Conservation (phyloP, 2,888 invertebrate species). For the Tortricodes alternella region DNA sequence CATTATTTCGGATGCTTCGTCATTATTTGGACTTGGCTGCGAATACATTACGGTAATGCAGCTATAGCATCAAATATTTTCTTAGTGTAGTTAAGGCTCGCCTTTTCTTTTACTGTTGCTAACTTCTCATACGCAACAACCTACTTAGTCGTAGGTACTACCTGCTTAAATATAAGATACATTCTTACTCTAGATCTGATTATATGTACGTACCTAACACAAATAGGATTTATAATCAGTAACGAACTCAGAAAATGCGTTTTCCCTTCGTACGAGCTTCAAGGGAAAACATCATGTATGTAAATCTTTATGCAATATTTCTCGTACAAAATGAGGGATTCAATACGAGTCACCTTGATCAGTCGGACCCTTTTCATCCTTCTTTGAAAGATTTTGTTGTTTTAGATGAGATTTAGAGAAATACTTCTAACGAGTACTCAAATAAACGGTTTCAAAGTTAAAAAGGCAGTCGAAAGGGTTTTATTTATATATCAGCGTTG, state of each 20-base stretch:
- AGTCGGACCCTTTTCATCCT: slow-evolving; percentile 10
- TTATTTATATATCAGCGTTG: too few relatives aligned
- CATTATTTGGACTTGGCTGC: too few relatives aligned
- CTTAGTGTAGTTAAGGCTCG: too few relatives aligned
- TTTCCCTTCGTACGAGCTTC: slow-evolving; percentile 1
- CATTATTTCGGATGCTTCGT: too few relatives aligned
- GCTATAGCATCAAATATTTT: too few relatives aligned
- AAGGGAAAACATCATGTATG: slow-evolving; percentile 7
- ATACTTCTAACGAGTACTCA: background rate
- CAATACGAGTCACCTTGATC: slow-evolving; percentile 6
- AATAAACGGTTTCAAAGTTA: background rate
- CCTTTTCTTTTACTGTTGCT: too few relatives aligned
- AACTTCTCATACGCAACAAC: too few relatives aligned
- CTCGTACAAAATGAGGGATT: slow-evolving; percentile 5
- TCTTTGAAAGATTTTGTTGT: slow-evolving; percentile 20
- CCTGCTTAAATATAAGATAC: too few relatives aligned
- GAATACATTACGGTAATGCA: too few relatives aligned
- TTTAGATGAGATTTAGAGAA: slow-evolving; percentile 12
- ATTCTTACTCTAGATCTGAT: too few relatives aligned
- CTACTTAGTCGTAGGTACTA: too few relatives aligned
- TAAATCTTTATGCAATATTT: slow-evolving; percentile 6
- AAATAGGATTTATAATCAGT: slow-evolving; percentile 2
- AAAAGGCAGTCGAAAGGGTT: too few relatives aligned
- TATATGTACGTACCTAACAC: background rate
- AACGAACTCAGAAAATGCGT: slow-evolving; percentile 7